phyloP scores from a whole-genome alignment of 1,140 invertebrate genomes.

The Anoplolepis gracilipes region DNA sequence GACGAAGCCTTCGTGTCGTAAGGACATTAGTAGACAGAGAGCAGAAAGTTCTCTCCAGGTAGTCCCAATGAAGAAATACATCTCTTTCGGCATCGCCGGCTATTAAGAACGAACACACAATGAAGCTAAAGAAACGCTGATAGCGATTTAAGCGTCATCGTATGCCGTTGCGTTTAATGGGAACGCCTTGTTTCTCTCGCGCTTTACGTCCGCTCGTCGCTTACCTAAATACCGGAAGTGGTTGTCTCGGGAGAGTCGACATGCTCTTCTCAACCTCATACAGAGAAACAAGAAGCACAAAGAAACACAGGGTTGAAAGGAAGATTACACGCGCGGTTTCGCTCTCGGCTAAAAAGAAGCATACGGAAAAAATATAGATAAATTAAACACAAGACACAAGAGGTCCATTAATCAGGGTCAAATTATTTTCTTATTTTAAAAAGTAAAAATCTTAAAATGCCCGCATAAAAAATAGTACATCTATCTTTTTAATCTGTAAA shows the following conservation, averaged over 20 bases:
- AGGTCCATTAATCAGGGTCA: background rate
- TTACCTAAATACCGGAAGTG: constrained; percentile 78
- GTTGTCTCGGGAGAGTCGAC: constrained; percentile 68
- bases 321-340: constrained; percentile 54
- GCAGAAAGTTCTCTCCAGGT: constrained; percentile 19
- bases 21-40: constrained; percentile 33
- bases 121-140: constrained; percentile 40
- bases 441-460: background rate
- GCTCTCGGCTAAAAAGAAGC: background rate
- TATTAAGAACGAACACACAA: constrained; percentile 22
- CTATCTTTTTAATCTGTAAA: too few relatives aligned
- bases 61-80: constrained; percentile 19
- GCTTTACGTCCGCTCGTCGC: constrained; percentile 48
- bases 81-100: constrained; percentile 12
- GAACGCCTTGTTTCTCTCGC: constrained; percentile 51
- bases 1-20: constrained; percentile 33
- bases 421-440: background rate
- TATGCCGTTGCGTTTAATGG: constrained; percentile 54
- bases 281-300: constrained; percentile 67
- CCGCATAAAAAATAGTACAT: too few relatives aligned
- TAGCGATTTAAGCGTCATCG: constrained; percentile 58
- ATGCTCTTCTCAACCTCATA: constrained; percentile 55
- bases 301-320: constrained; percentile 66
- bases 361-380: constrained; percentile 32
- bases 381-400: constrained; percentile 38